These are phyloP conservation scores for Entomobrya proxima DNA, from an alignment of 2,888 invertebrate species.

Conservation along the genomic window DNA sequence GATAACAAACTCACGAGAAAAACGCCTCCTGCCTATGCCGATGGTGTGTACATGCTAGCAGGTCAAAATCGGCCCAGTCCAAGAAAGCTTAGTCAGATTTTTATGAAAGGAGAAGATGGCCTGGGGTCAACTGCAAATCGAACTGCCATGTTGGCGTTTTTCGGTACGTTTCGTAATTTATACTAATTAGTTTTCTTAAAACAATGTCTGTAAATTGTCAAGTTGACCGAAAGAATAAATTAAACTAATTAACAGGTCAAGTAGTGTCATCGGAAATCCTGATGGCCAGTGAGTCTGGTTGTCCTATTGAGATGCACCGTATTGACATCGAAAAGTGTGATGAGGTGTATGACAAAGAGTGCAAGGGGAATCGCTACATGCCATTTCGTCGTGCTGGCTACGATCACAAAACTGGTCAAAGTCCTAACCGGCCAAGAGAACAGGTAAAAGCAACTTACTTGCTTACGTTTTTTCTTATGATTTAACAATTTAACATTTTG, in stretches of 20 bases:
- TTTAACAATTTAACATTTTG: neutral
- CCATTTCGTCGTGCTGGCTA: slow-evolving; percentile 96
- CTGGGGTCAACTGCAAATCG: slow-evolving; percentile 89
- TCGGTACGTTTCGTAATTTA: slow-evolving; percentile 88
- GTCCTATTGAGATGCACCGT: slow-evolving; percentile 97
- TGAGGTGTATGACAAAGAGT: slow-evolving; percentile 94
- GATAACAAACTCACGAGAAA: slow-evolving; percentile 93
- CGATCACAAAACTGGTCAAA: slow-evolving; percentile 94
- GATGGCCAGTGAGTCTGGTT: slow-evolving; percentile 97
- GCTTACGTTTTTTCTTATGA: neutral
- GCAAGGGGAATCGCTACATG: slow-evolving; percentile 92
- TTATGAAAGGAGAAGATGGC: slow-evolving; percentile 95
- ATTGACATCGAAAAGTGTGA: slow-evolving; percentile 97
- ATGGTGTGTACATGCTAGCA: slow-evolving; percentile 97
- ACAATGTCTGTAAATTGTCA: neutral
- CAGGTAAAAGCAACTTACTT: slow-evolving; percentile 86
- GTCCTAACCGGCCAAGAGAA: slow-evolving; percentile 97
- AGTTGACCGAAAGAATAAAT: neutral
- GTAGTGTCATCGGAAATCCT: slow-evolving; percentile 97
- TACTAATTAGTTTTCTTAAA: slow-evolving; percentile 24
- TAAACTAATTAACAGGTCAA: slow-evolving; percentile 87
- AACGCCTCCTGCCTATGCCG: slow-evolving; percentile 93
- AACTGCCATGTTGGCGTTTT: slow-evolving; percentile 94
- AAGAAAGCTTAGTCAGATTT: slow-evolving; percentile 89
- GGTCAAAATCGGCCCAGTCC: slow-evolving; percentile 94